Base-by-base conservation (phyloP, 2,888 invertebrate genomes). In the Trichopoda pennipes region DNA sequence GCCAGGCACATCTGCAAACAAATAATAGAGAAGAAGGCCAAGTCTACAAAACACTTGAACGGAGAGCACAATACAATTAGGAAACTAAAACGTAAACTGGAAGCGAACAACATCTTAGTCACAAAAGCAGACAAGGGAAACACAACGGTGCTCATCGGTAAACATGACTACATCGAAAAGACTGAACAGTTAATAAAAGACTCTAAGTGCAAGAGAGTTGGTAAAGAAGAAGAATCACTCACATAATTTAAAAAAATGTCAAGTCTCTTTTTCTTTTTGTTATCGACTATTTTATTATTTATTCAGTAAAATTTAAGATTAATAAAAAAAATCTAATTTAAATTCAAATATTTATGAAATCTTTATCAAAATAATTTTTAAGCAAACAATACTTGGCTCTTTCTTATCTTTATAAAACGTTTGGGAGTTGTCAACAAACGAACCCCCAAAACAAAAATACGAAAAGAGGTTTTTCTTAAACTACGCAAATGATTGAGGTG, bases 291-390 rank as follows among this genome's bases (percentile, higher is more conserved):
- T 16, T 53, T 23, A 23, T 12, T 12, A 17, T 4, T 4, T 35
- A 28, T 19, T 1, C 56, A 16, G 64, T 55, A 14, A 32, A 42
- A 53, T 14, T 14, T 17, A 44, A n/a, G 17, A 14, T 53, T 32
- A 32, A 42, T 28, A 14, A 17, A 28, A 53, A n/a, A 38, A 9
- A 63, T 49, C 21, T 47, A 8, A 55, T 49, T 61, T 1, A 47
- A 70, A 58, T 73, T 42, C 6, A 61, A 61, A 32, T 32, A 17
- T 19, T 44, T 63, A 77, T 35, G 21, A 76, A 58, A 49, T 64
- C 55, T 53, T 49, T 17, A 17, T 49, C 28, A 28, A 4, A 28
- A 28, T 28, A 28, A 28, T 28, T 4, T 28, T 28, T 7, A 28
- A 17, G 19, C 14, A n/a, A 64, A 49, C 38, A 38, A 12, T 38